Percentiles rank a stretch among this genome's conserved stretches.
Evolutionary conservation across 1,140 invertebrate species (phyloP).

Genomic region (Cydia fagiglandana): DNA sequence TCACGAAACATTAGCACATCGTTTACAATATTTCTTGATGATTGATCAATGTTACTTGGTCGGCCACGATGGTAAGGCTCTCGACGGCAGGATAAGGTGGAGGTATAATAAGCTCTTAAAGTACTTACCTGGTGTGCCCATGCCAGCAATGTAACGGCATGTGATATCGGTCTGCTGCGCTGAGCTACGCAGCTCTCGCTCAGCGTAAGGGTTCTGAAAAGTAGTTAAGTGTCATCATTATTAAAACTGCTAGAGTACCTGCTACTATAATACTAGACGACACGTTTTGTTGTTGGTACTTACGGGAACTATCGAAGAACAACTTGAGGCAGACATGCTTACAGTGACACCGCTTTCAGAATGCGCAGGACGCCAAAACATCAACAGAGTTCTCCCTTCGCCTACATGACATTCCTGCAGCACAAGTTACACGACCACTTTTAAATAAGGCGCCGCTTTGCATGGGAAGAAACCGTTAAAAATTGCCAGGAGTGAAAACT

Average conservation of each 20-base stretch:
- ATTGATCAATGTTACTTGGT: no score
- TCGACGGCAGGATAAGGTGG: no score
- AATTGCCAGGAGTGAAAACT: conserved; percentile 28
- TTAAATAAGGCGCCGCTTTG: not conserved
- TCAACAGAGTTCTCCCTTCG: conserved; percentile 62
- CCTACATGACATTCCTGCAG: conserved; percentile 61
- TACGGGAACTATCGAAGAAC: conserved; percentile 59
- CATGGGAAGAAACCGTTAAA: not conserved
- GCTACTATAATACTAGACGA: not conserved
- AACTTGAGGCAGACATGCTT: conserved; percentile 65
- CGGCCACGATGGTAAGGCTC: no score
- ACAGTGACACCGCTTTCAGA: conserved; percentile 65
- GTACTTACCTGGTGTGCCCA: conserved; percentile 57
- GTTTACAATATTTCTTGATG: no score
- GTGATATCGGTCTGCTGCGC: conserved; percentile 69
- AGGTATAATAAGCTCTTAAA: no score
- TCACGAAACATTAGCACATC: no score
- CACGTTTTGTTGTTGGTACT: conserved; percentile 32
- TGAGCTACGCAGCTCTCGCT: conserved; percentile 56
- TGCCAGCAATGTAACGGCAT: conserved; percentile 53
- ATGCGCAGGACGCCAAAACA: conserved; percentile 61
- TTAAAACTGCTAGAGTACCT: no score
- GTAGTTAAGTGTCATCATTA: no score
- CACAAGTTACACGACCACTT: not conserved
- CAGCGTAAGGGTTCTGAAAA: conserved; percentile 34